Base-by-base conservation (phyloP, 2,113 vertebrate species). In the Megalops atlanticus region DNA sequence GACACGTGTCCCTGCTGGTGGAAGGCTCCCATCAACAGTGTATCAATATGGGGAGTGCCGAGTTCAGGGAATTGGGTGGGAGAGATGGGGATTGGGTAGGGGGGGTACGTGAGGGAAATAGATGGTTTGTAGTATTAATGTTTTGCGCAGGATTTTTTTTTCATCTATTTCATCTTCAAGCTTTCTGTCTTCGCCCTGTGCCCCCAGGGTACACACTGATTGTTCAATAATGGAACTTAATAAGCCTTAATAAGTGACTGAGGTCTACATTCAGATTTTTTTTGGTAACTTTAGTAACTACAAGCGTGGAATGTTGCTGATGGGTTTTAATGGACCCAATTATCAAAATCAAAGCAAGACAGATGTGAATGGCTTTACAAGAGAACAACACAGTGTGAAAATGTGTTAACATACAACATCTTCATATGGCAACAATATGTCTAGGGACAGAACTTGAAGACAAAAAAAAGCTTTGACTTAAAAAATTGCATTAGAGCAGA, bases 401-500 rank as follows among this genome's bases (percentile, higher is more conserved):
- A 74, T 41, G 18, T 74, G 41, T 40, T 74, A 43, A 74, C 18
- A 72, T 8, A 72, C 70, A 72, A n/a, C n/a, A n/a, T n/a, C n/a
- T n/a, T n/a, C n/a, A n/a, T n/a, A n/a, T n/a, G 70, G 38, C 21
- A n/a, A 74, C 72, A 12, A 33, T 24, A 36, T 36, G 33, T 16
- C 38, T 3, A 35, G n/a, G n/a, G n/a, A n/a, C 3, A 35, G 38
- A 72, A 72, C 18, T 14, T 21, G 33, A 4, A 72, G 18, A 15
- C 35, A 12, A 72, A 8, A 72, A 39, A 72, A 72, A 11, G 2
- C 12, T 39, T 36, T 3, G 12, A 38, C 39, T 31, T 8, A 74
- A 74, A 74, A 41, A 74, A 43, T 64, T n/a, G 31, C 52, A 58
- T 58, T 58, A 58, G 52, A 58, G 18, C 58, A 64, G 58, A 64